These are phyloP conservation scores for Brachycybe producta DNA, from an alignment of 2,888 invertebrate genomes.

Conservation along the genomic window DNA sequence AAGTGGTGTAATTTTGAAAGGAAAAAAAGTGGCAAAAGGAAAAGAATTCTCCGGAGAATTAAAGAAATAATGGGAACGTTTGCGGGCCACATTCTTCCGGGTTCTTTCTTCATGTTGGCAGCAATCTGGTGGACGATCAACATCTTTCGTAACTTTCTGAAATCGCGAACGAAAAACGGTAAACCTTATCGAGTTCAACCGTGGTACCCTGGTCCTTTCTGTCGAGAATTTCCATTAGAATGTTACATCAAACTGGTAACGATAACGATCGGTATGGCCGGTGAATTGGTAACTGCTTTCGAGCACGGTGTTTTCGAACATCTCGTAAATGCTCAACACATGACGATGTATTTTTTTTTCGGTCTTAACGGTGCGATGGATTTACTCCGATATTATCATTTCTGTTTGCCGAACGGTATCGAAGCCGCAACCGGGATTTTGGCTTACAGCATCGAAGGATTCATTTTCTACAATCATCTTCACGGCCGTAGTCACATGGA, in stretches of 20 bases:
- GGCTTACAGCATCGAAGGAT: constrained; percentile 36
- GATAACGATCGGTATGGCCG: constrained; percentile 28
- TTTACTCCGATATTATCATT: constrained; percentile 30
- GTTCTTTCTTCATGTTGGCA: neutral
- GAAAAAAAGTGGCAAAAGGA: too few relatives aligned
- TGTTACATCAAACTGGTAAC: constrained; percentile 27
- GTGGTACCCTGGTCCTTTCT: neutral
- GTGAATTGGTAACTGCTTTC: constrained; percentile 32
- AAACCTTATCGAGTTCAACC: neutral
- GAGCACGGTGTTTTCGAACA: constrained; percentile 30
- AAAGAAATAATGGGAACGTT: constrained; percentile 1
- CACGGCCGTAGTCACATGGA: constrained; percentile 35
- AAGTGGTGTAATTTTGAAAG: too few relatives aligned
- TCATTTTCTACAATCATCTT: constrained; percentile 39
- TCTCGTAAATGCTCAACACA: constrained; percentile 38
- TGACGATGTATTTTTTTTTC: constrained; percentile 41
- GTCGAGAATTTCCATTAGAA: constrained; percentile 21
- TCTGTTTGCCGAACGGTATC: constrained; percentile 31
- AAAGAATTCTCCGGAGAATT: neutral
- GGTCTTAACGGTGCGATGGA: constrained; percentile 36
- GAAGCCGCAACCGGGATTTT: constrained; percentile 35
- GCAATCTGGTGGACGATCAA: neutral
- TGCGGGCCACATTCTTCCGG: neutral
- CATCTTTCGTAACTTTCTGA: neutral
- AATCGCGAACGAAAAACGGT: neutral